Percentiles rank a stretch among this genome's conserved stretches.
phyloP scores from a whole-genome alignment of 2,888 invertebrate genomes.

The Atethmia centrago region DNA sequence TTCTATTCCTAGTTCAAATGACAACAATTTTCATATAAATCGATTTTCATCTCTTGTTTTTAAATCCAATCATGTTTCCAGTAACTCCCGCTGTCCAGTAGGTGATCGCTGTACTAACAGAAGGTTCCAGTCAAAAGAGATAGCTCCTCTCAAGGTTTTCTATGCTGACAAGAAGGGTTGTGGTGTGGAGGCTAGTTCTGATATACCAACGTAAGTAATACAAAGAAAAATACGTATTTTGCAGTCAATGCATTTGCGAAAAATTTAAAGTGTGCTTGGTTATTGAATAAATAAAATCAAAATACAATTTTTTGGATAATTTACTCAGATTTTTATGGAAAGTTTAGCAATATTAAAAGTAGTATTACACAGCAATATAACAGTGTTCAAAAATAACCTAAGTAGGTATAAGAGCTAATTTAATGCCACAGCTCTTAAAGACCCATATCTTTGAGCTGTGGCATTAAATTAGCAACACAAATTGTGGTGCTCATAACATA shows the following conservation, averaged over 20 bases:
- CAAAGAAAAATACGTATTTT: neutral
- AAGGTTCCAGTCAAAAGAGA: slow-evolving; percentile 96
- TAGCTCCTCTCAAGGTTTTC: slow-evolving; percentile 96
- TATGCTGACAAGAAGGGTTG: slow-evolving; percentile 98
- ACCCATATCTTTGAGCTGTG: no score
- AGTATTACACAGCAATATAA: neutral
- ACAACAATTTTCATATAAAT: neutral
- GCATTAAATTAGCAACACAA: slow-evolving; percentile 8
- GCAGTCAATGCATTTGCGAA: slow-evolving; percentile 27
- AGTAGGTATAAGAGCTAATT: no score
- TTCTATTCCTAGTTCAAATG: slow-evolving; percentile 6
- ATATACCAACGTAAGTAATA: slow-evolving; percentile 92
- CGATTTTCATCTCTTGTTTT: neutral
- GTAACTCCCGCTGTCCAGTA: slow-evolving; percentile 97
- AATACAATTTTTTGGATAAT: neutral
- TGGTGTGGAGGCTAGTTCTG: slow-evolving; percentile 95
- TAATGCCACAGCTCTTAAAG: neutral
- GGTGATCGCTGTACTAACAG: slow-evolving; percentile 98
- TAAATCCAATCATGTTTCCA: slow-evolving; percentile 82
- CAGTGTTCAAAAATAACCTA: neutral
- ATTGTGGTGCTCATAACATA: neutral
- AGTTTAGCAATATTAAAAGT: neutral
- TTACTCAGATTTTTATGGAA: neutral
- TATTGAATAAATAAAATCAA: neutral
- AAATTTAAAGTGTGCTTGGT: neutral